A percentile compares a stretch with the other conserved stretches of the same genome.
These are phyloP conservation scores for Volucella bombylans DNA, from an alignment of 2,888 invertebrate species.

Conservation along the genomic window DNA sequence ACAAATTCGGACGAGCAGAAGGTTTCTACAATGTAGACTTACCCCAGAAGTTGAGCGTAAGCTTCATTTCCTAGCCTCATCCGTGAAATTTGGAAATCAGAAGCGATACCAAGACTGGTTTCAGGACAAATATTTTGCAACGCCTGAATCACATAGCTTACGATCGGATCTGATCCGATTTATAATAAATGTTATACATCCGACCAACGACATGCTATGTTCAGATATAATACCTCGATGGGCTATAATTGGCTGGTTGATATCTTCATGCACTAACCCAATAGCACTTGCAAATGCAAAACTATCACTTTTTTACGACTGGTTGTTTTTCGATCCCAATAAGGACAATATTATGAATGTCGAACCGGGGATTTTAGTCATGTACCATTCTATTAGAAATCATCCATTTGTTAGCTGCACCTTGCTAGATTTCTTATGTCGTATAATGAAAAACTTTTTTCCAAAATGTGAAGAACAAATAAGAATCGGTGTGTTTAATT, in stretches of 20 bases:
- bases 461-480: conserved; percentile 82
- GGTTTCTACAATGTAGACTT: conserved; percentile 85
- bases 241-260: conserved; percentile 88
- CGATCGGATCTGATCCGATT: conserved; percentile 88
- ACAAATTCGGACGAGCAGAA: conserved; percentile 85
- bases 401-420: conserved; percentile 87
- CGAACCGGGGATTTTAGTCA: conserved; percentile 88
- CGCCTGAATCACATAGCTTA: conserved; percentile 87
- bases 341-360: conserved; percentile 89
- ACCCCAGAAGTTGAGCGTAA: conserved; percentile 88
- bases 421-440: conserved; percentile 87
- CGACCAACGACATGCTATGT: conserved; percentile 87
- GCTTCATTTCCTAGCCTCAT: conserved; percentile 85
- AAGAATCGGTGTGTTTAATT: conserved; percentile 82
- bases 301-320: conserved; percentile 87
- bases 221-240: conserved; percentile 88
- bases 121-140: conserved; percentile 87
- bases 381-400: conserved; percentile 87
- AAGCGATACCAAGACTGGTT: conserved; percentile 89
- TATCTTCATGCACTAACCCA: conserved; percentile 87
- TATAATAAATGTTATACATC: conserved; percentile 87
- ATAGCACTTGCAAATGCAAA: conserved; percentile 87
- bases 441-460: conserved; percentile 84
- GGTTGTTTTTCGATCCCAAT: conserved; percentile 87
- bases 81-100: conserved; percentile 86